Conservation (phyloP, 2,113 vertebrate genomes). For the Bufo gargarizans region DNA sequence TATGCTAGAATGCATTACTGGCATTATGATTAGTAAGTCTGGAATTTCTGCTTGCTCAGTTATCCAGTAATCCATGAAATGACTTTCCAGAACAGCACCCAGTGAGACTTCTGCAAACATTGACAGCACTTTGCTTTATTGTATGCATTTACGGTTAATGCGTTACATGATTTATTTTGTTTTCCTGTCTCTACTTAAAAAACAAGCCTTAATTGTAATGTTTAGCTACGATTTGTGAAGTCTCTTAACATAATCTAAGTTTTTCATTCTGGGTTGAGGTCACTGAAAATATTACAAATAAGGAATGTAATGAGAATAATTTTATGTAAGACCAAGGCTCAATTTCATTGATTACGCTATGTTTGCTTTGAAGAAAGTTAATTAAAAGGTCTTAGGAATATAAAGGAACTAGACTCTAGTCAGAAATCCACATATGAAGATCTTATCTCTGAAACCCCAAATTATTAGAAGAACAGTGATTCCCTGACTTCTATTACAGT, state of each 20-base stretch:
- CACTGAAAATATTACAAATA: neutral
- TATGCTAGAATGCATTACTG: neutral
- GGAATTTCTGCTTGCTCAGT: constrained; percentile 23
- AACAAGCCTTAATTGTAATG: neutral
- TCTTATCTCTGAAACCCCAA: too few species aligned
- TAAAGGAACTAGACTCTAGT: neutral
- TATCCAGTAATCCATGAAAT: constrained; percentile 35
- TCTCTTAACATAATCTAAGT: neutral
- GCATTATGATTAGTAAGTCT: neutral
- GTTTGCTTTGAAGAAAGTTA: neutral
- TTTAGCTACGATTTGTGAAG: neutral
- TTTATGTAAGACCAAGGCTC: neutral
- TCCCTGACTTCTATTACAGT: too few species aligned
- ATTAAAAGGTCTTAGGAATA: neutral
- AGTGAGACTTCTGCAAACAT: neutral
- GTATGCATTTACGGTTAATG: neutral
- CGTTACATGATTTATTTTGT: constrained; percentile 2
- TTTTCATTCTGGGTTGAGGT: neutral
- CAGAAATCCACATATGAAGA: too few species aligned
- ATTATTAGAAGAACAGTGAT: too few species aligned
- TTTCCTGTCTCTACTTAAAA: neutral
- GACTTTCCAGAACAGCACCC: constrained; percentile 25
- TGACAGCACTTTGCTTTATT: constrained; percentile 30
- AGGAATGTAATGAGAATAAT: neutral
- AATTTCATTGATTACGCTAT: neutral